A percentile compares a stretch with the other conserved stretches of the same genome.
Evolutionary conservation across 2,797 vertebrate species (phyloP).

Genomic region (Amphiprion clarkii): DNA sequence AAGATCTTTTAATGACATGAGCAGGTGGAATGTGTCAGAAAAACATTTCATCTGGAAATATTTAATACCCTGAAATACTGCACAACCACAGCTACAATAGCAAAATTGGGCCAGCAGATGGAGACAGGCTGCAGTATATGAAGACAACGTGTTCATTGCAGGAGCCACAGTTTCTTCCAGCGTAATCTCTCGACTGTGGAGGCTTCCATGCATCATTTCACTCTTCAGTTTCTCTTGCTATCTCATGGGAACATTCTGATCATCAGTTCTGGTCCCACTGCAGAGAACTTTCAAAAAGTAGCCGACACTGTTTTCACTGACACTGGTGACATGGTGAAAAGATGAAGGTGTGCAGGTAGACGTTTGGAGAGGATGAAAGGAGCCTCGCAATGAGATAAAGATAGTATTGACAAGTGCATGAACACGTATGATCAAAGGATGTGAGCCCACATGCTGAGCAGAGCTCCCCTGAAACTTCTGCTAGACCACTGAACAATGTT

Average conservation of each 20-base stretch:
- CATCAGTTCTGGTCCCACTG: not conserved
- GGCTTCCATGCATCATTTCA: not conserved
- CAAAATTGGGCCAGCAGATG: slow-evolving; percentile 49
- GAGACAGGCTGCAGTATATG: slow-evolving; percentile 34
- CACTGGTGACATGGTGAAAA: not conserved
- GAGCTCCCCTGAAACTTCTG: not conserved
- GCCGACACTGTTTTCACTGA: not conserved
- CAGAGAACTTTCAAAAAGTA: not conserved
- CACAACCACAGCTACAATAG: not conserved
- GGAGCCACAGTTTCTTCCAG: rapidly evolving
- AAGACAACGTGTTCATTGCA: not conserved
- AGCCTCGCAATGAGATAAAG: not conserved
- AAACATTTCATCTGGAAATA: not conserved
- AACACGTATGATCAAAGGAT: slow-evolving; percentile 10
- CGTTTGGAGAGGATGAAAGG: slow-evolving; percentile 1
- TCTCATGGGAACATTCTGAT: not conserved
- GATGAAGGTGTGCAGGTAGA: not conserved
- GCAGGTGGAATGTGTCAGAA: not conserved
- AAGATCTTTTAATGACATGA: too few species aligned
- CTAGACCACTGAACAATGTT: not conserved
- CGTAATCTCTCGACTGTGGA: not conserved
- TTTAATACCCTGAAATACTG: not conserved
- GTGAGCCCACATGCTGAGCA: slow-evolving; percentile 5
- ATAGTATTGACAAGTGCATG: not conserved
- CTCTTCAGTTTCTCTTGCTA: not conserved